Percentiles rank a stretch among this genome's conserved stretches.
Evolutionary conservation across 2,113 vertebrate genomes (phyloP).

Genomic region (Bos javanicus): DNA sequence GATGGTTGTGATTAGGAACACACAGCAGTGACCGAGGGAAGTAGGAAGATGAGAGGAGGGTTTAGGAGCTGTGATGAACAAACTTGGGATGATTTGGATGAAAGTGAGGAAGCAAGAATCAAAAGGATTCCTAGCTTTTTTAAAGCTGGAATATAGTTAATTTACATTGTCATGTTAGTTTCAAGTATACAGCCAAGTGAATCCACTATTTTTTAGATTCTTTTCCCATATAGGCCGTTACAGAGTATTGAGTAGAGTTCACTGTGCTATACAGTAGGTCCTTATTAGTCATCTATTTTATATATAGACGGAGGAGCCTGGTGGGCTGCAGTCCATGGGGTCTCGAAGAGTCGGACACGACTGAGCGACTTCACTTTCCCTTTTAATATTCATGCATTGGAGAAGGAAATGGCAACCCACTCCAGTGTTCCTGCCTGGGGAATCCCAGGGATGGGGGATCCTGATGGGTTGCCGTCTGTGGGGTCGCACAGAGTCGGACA

Average conservation of each 20-base stretch:
- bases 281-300: background rate
- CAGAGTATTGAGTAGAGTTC: background rate
- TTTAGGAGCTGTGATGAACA: no score
- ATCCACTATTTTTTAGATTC: background rate
- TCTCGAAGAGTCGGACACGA: no score
- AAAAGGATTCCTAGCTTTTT: background rate
- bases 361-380: no score
- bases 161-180: background rate
- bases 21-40: background rate
- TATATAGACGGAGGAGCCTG: background rate
- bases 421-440: no score
- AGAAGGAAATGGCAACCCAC: no score
- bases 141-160: background rate
- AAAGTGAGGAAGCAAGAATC: background rate
- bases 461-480: no score
- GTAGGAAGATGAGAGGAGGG: background rate
- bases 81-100: background rate
- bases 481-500: no score
- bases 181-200: background rate
- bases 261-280: background rate
- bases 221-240: accelerated
- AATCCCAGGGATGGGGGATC: no score
- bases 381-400: no score
- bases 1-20: background rate
- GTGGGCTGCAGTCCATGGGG: no score